Evolutionary conservation across 2,797 vertebrate species (phyloP), one percentile per base, ranked within the genome.

Genomic region (Sebastes vulpes): DNA sequence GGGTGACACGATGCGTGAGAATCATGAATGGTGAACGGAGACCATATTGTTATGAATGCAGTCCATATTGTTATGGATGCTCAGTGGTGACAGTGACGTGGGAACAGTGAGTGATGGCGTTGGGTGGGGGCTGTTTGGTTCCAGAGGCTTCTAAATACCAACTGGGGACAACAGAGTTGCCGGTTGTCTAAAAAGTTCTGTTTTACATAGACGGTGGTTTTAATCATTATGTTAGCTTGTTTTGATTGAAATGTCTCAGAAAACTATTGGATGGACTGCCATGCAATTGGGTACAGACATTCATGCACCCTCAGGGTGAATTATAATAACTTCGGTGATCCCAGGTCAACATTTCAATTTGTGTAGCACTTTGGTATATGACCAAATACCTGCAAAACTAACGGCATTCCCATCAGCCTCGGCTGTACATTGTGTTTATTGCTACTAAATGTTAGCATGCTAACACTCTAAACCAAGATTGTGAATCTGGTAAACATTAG

Each of bases 11-110:
- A 85, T 85, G 84, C 75, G 72, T 82, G 85, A 84, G 82, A 85
- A 80, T 64, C 76, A 69, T 88, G 87, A 92, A 85, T 89, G 89
- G 84, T 72, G 79, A 85, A 87, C 57, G 28, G 81, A 58, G 79
- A 77, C 74, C 89, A 89, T 86, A 87, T 91, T 91, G 88, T 89
- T 75, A 85, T 82, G 87, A 78, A 86, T 73, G 72, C 69, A 48
- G 77, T n/a, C 72, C 84, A 82, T 89, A 87, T 83, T 87, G 81
- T 88, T 77, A 74, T 70, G 77, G 76, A 81, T 84, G 89, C 69
- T 84, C 81, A 35, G 54, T 28, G 85, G 59, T 72, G 83, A 77
- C 78, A 79, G 21, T 71, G 65, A 82, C 14, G 21, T 65, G 66
- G 31, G 70, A 61, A 61, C 46, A 66, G 66, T 21, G 53, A 75